Percentiles rank a stretch among this genome's conserved stretches.
These are phyloP conservation scores for Drosophila lowei DNA, from an alignment of 1,140 invertebrate genomes.

Conservation along the genomic window DNA sequence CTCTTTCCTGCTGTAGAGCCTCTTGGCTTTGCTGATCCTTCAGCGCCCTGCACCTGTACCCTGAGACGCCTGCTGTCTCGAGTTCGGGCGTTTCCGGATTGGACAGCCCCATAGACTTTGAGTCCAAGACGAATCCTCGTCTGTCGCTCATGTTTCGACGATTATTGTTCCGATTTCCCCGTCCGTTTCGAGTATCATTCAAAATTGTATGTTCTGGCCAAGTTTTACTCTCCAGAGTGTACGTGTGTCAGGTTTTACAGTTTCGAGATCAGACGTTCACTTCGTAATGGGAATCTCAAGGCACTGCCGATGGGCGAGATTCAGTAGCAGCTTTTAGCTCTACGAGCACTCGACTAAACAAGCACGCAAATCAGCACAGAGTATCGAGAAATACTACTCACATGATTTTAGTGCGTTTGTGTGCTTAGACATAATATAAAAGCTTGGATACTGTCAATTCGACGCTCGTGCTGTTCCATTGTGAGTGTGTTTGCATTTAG, in stretches of 20 bases:
- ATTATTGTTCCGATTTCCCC: background rate
- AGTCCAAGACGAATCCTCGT: constrained; percentile 45
- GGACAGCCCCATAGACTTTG: constrained; percentile 27
- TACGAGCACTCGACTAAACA: too few relatives aligned
- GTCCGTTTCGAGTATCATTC: background rate
- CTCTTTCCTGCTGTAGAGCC: background rate
- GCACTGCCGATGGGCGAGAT: constrained; percentile 53
- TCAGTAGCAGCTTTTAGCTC: constrained; percentile 45
- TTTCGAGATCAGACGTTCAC: constrained; percentile 40
- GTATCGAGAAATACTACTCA: too few relatives aligned
- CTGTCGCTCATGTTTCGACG: constrained; percentile 30
- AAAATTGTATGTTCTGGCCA: background rate
- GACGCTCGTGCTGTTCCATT: too few relatives aligned
- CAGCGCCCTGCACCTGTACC: too few relatives aligned
- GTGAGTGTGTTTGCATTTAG: too few relatives aligned
- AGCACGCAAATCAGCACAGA: too few relatives aligned
- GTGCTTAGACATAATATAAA: too few relatives aligned
- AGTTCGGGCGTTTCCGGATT: background rate
- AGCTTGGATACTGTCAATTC: too few relatives aligned
- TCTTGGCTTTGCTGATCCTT: background rate
- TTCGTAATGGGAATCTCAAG: constrained; percentile 54
- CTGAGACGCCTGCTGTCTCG: background rate
- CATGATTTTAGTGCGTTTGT: too few relatives aligned
- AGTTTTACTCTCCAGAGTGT: background rate
- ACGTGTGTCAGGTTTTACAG: constrained; percentile 1